Evolutionary conservation across 2,797 vertebrate genomes (phyloP), one percentile per base, ranked within the genome.

Genomic region (Characodon lateralis): DNA sequence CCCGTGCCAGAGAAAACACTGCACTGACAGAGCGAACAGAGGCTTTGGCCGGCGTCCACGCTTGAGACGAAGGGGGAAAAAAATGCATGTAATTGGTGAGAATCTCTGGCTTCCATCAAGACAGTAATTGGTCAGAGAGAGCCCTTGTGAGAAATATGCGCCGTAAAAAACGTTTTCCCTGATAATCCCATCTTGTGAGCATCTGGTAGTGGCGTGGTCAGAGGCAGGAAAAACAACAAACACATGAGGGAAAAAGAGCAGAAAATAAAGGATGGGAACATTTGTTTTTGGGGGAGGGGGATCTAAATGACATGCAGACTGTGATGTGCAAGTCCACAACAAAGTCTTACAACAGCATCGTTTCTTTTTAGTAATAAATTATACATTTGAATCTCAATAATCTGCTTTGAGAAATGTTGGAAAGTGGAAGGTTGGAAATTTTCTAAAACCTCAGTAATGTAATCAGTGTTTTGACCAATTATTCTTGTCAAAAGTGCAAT

Each of bases 21-120:
- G 70, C 73, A 68, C 85, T 84, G 90, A 93, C 92, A 89, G 86
- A 81, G 88, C 75, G 66, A 89, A 86, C 90, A 68, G 85, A 87
- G 89, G 85, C 84, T 92, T 69, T 95, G 91, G 93, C 90, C 74
- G 2, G 76, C 78, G 43, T 90, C 92, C 92, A 94, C 86, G 83
- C 79, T 83, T 87, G 87, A 93, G 90, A 91, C 78, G 78, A 82
- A 88, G 56, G 22, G 22, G 31, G 24, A 59, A 6, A 35, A 93
- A 94, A 92, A 94, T 91, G 92, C 92, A 91, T 92, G 91, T 94
- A 89, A 95, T 94, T 94, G 91, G 89, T 85, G 89, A 93, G 90
- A 93, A 93, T 95, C 93, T 95, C 93, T 94, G 93, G 93, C 87
- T 94, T 95, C 93, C 91, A 93, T 91, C 91, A 91, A 90, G 91